Conservation (phyloP, 2,888 invertebrate genomes). For the Drepana falcataria region DNA sequence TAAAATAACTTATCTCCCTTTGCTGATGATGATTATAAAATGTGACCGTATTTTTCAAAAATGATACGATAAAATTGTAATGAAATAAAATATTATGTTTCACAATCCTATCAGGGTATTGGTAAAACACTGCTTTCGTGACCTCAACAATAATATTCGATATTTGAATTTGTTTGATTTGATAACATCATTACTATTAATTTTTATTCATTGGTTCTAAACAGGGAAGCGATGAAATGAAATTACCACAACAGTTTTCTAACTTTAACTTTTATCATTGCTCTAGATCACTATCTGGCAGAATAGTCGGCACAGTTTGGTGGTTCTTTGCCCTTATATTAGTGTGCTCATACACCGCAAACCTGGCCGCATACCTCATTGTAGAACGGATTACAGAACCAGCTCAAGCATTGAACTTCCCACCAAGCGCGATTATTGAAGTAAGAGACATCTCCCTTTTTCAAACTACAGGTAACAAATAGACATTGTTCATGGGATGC, state of each 20-base stretch:
- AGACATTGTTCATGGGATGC: conserved; percentile 25
- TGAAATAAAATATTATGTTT: no score
- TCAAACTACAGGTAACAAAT: conserved; percentile 54
- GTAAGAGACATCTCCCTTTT: conserved; percentile 76
- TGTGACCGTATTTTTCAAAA: neutral
- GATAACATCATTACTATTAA: no score
- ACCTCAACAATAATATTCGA: no score
- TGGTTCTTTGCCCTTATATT: conserved; percentile 99
- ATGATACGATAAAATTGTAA: conserved; percentile 1
- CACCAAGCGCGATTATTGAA: conserved; percentile 95
- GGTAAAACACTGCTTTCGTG: no score
- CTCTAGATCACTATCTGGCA: conserved; percentile 88
- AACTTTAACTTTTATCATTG: no score
- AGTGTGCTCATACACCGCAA: conserved; percentile 99
- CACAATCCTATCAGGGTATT: no score
- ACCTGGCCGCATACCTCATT: conserved; percentile 97
- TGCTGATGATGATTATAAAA: conserved; percentile 13
- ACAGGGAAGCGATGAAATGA: no score
- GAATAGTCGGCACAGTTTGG: conserved; percentile 99
- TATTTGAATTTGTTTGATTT: no score
- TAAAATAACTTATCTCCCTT: conserved; percentile 26
- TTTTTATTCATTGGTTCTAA: no score
- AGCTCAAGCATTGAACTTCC: conserved; percentile 84
- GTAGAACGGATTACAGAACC: conserved; percentile 97
- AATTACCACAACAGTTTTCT: no score